Conservation (phyloP, 1,140 invertebrate genomes). For the Arion vulgaris region DNA sequence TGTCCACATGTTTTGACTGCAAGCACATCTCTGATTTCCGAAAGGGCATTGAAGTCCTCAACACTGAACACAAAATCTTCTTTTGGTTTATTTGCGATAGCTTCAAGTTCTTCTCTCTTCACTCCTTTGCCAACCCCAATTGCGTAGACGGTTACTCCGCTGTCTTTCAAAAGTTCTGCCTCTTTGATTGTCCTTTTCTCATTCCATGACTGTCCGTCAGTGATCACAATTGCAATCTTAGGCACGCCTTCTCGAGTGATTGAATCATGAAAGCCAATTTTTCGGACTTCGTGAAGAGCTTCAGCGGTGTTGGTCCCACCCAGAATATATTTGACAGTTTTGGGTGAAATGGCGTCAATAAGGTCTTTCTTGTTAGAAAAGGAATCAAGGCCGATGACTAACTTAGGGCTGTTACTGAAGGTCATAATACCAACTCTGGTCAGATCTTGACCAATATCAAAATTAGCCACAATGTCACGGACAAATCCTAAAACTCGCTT, state of each 20-base stretch:
- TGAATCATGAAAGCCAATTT: slow-evolving; percentile 28
- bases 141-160: slow-evolving; percentile 61
- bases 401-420: slow-evolving; percentile 44
- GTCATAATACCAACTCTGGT: slow-evolving; percentile 53
- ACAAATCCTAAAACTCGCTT: slow-evolving; percentile 52
- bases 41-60: slow-evolving; percentile 48
- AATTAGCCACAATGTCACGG: slow-evolving; percentile 49
- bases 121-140: slow-evolving; percentile 62
- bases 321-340: slow-evolving; percentile 33
- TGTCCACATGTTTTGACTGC: slow-evolving; percentile 40
- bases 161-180: slow-evolving; percentile 47
- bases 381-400: slow-evolving; percentile 44
- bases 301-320: slow-evolving; percentile 48
- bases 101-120: slow-evolving; percentile 53
- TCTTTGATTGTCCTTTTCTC: slow-evolving; percentile 46
- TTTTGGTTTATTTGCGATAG: slow-evolving; percentile 53
- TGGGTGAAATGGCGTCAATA: slow-evolving; percentile 36
- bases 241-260: slow-evolving; percentile 41
- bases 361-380: slow-evolving; percentile 42
- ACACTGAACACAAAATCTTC: slow-evolving; percentile 60
- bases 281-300: slow-evolving; percentile 39
- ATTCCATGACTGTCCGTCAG: slow-evolving; percentile 61
- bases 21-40: slow-evolving; percentile 44
- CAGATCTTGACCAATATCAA: slow-evolving; percentile 45
- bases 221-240: slow-evolving; percentile 61